Percentiles rank a stretch among this genome's conserved stretches.
Conservation (phyloP, 2,797 vertebrate species). For the Hirundo rustica region DNA sequence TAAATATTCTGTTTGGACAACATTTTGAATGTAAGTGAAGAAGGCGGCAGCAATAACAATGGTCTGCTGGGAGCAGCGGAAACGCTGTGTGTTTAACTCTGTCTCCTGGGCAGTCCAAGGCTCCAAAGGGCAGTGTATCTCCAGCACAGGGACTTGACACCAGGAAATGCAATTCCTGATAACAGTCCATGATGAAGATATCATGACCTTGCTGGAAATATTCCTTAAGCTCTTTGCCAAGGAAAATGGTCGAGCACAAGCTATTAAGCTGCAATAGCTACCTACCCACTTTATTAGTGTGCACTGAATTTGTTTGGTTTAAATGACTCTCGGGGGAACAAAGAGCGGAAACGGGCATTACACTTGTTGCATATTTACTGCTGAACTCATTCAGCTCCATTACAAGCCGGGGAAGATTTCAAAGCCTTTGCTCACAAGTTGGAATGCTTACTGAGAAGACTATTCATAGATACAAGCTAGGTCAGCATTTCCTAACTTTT, state of each 20-base stretch:
- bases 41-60: background rate
- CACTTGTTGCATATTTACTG: conserved; percentile 54
- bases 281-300: conserved; percentile 44
- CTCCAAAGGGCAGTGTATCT: background rate
- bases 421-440: background rate
- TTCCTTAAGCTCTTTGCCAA: conserved; percentile 35
- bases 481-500: background rate
- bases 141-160: background rate
- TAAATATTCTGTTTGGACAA: background rate
- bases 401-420: background rate
- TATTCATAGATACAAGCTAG: conserved; percentile 2
- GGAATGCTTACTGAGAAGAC: background rate
- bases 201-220: conserved; percentile 9
- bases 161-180: background rate
- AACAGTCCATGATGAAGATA: background rate
- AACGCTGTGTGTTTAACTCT: rapidly evolving
- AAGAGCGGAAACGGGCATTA: conserved; percentile 21
- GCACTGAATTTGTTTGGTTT: conserved; percentile 25
- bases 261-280: conserved; percentile 45
- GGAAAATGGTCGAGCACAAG: background rate
- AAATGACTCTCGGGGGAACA: conserved; percentile 16
- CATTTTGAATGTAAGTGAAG: background rate
- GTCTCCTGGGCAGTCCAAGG: background rate
- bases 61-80: background rate
- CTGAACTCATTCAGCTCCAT: conserved; percentile 28